Evolutionary conservation across 2,797 vertebrate genomes (phyloP).

Genomic region (Gallinago solitaria): DNA sequence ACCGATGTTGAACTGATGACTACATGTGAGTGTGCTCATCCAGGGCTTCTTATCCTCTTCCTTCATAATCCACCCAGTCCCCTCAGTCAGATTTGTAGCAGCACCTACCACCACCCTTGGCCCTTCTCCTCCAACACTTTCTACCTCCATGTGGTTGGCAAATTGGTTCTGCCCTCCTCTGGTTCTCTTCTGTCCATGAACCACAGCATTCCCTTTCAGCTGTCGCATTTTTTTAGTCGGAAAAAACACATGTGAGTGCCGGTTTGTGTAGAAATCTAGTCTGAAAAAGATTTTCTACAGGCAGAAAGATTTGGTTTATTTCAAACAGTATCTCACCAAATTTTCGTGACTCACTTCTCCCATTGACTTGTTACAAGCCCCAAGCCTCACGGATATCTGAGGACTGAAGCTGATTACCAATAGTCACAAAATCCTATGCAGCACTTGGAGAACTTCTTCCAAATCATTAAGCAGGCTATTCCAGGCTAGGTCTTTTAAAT

Average conservation of each 20-base stretch:
- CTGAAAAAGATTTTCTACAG: neutral
- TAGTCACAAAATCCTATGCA: neutral
- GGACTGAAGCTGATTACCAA: neutral
- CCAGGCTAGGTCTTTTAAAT: neutral
- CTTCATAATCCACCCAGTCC: neutral
- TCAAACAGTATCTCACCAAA: neutral
- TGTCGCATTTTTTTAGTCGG: neutral
- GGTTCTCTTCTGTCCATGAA: neutral
- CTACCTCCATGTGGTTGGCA: neutral
- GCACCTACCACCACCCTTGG: neutral
- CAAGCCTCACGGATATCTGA: neutral
- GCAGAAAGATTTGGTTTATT: neutral
- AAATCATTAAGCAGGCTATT: neutral
- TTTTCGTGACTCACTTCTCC: neutral
- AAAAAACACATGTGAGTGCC: neutral
- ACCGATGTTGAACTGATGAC: neutral
- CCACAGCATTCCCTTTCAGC: neutral
- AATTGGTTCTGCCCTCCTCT: neutral
- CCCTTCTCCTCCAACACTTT: neutral
- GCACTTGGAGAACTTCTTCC: neutral
- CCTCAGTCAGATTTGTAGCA: neutral
- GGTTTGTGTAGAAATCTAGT: neutral
- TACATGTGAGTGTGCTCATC: rapidly evolving
- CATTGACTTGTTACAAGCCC: neutral
- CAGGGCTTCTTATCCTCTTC: neutral